Conservation (phyloP, 2,797 vertebrate species). For the Agapornis canus region DNA sequence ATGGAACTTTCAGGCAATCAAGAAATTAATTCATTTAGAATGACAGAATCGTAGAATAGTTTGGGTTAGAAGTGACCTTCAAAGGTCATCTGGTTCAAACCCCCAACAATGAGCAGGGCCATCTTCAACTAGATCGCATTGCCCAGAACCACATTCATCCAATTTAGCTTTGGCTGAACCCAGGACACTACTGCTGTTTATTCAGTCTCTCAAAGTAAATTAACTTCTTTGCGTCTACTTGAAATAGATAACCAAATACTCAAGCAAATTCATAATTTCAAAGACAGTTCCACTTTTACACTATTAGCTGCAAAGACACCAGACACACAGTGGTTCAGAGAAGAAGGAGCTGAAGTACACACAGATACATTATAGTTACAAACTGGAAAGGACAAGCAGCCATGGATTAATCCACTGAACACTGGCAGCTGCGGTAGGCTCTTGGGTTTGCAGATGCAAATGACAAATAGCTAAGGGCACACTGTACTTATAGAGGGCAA, state of each 20-base stretch:
- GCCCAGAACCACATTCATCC: not conserved
- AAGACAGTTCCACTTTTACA: accelerated
- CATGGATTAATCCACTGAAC: not conserved
- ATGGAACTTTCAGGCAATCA: not conserved
- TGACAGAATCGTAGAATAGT: not conserved
- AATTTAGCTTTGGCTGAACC: not conserved
- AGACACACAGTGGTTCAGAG: accelerated
- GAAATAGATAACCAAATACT: not conserved
- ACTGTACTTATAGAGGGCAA: accelerated
- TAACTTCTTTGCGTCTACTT: not conserved
- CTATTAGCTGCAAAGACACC: not conserved
- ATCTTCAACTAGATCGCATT: not conserved
- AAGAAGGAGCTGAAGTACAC: not conserved
- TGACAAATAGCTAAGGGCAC: not conserved
- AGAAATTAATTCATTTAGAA: not conserved
- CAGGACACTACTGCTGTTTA: not conserved
- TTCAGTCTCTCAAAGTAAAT: not conserved
- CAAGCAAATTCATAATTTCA: accelerated
- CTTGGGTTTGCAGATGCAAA: not conserved
- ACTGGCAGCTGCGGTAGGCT: not conserved
- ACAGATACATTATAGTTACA: accelerated
- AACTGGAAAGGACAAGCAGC: not conserved
- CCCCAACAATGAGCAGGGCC: not conserved
- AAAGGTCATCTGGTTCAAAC: not conserved
- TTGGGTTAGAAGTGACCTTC: not conserved